phyloP scores from a whole-genome alignment of 2,888 invertebrate genomes.

The Lepidochrysops patricia region DNA sequence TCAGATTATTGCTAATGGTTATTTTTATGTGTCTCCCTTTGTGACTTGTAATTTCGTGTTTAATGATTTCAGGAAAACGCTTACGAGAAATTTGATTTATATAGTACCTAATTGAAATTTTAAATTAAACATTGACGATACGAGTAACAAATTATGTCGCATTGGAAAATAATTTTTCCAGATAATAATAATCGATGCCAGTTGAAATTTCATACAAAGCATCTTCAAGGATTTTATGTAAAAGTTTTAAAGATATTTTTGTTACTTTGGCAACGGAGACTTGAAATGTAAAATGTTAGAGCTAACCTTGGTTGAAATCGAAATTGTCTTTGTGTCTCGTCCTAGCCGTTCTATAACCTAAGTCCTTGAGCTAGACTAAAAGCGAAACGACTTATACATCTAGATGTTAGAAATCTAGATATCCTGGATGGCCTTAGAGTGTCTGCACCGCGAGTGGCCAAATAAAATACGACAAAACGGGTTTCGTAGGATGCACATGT shows the following conservation, averaged over 20 bases:
- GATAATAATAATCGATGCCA: too few relatives aligned
- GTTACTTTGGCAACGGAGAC: background rate
- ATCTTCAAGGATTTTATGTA: background rate
- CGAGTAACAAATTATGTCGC: too few relatives aligned
- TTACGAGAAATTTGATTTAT: background rate
- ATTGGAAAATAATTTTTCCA: too few relatives aligned
- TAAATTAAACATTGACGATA: too few relatives aligned
- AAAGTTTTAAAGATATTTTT: background rate
- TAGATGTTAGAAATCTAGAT: background rate
- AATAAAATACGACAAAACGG: background rate
- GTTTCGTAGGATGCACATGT: background rate
- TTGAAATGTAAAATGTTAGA: background rate
- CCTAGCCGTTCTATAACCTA: background rate
- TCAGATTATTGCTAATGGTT: background rate
- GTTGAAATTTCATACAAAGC: too few relatives aligned
- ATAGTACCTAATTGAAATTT: too few relatives aligned
- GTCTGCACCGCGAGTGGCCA: background rate
- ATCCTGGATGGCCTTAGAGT: background rate
- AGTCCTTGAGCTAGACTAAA: background rate
- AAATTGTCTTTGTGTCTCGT: background rate
- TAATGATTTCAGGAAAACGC: background rate
- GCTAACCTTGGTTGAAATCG: background rate
- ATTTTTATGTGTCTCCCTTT: background rate
- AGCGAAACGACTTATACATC: background rate
- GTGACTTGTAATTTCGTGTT: background rate